phyloP scores from a whole-genome alignment of 2,797 vertebrate species.

The Threskiornis aethiopicus region DNA sequence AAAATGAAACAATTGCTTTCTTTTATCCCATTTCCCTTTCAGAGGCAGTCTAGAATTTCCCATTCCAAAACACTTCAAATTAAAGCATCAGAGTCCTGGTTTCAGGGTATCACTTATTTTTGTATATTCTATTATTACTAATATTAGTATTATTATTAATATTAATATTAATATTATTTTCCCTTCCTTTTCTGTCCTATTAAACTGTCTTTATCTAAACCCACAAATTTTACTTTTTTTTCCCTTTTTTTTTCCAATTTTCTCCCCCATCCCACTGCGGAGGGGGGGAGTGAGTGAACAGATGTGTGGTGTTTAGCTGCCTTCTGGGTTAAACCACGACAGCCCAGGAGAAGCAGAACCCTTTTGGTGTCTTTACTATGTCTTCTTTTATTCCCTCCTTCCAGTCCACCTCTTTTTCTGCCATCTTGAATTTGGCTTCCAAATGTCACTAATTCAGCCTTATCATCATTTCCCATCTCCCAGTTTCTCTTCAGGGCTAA shows the following conservation, averaged over 20 bases:
- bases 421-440: neutral
- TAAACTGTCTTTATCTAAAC: too few relatives aligned
- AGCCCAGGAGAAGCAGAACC: neutral
- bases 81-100: neutral
- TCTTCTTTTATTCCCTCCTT: neutral
- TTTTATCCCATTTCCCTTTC: neutral
- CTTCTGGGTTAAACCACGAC: too few relatives aligned
- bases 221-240: too few relatives aligned
- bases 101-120: too few relatives aligned
- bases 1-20: neutral
- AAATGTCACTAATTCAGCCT: neutral
- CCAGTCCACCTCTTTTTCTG: neutral
- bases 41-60: neutral
- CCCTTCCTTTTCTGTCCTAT: too few relatives aligned
- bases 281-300: too few relatives aligned
- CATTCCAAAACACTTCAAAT: neutral
- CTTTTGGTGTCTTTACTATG: neutral
- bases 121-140: too few relatives aligned
- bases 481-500: neutral
- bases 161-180: too few relatives aligned
- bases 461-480: neutral
- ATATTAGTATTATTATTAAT: too few relatives aligned
- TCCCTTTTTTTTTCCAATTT: too few relatives aligned
- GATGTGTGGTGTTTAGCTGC: too few relatives aligned
- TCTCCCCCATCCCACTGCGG: too few relatives aligned